Base-by-base conservation (phyloP, 1,140 invertebrate genomes). In the Rhopalosiphum maidis region DNA sequence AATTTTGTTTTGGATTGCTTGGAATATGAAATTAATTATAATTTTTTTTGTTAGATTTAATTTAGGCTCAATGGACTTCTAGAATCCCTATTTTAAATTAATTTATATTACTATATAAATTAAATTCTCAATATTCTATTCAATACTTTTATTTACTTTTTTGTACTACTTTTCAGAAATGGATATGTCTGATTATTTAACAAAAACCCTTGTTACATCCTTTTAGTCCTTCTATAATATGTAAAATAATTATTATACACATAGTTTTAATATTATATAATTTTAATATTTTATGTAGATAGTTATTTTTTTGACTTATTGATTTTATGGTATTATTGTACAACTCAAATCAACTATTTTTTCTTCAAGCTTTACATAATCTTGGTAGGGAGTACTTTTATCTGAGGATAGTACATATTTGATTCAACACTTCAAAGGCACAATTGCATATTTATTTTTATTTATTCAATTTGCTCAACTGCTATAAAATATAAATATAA, bases 241-340 rank as follows among this genome's bases (percentile, higher is more conserved):
- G 37, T 90, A 90, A 60, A 90, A 90, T 90, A 90, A 43, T 68
- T 60, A 90, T 89, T 35, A 90, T 90, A 60, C n/a, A 90, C 11
- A 43, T 90, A 90, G 89, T 60, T 90, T 90, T 90, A 68, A 60
- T 90, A 90, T 90, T 68, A 90, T 90, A 90, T 90, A 90, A 90
- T 68, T 90, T 68, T 89, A 89, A 89, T 89, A 55, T 54, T 89
- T 68, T 90, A 46, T 90, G 89, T 90, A 90, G 89, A 90, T 90
- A 90, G 41, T 90, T 90, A 68, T 90, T 68, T 90, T 90, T 90
- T 89, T 86, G 30, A 68, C 89, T 68, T 68, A 90, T 90, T 90
- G 60, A 46, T 90, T 18, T 90, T n/a, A 43, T 90, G 54, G 35
- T 89, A 89, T 43, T 90, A 68, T 41, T 89, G 35, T 90, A 77